Conservation (phyloP, 2,888 invertebrate species). For the Brachylomia viminalis region DNA sequence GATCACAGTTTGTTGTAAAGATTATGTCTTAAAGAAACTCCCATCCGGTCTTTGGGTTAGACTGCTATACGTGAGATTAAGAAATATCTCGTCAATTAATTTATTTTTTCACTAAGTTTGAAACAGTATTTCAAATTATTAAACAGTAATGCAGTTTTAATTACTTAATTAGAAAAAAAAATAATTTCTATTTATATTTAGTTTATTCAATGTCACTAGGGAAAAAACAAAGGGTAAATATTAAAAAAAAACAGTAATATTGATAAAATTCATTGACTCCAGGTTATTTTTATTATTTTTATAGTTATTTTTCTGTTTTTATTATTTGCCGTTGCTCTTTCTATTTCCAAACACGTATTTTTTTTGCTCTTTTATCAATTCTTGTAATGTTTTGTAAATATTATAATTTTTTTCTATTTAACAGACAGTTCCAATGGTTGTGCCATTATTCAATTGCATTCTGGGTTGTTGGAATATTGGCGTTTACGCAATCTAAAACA, state of each 20-base stretch:
- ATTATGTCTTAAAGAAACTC: constrained; percentile 89
- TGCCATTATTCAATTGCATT: no score
- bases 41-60: constrained; percentile 85
- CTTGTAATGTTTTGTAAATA: no score
- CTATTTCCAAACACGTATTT: no score
- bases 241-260: neutral
- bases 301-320: no score
- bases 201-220: neutral
- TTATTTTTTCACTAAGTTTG: neutral
- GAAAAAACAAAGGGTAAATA: neutral
- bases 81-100: constrained; percentile 24
- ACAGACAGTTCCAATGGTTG: no score
- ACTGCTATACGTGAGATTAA: constrained; percentile 74
- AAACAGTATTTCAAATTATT: neutral
- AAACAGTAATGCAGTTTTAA: neutral
- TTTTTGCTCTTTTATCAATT: no score
- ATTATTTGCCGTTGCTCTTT: no score
- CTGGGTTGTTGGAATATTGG: no score
- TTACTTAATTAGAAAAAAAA: neutral
- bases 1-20: constrained; percentile 90
- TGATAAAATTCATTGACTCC: neutral
- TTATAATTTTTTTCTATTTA: no score
- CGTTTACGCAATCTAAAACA: no score
- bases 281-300: no score
- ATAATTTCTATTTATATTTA: neutral